phyloP scores from a whole-genome alignment of 2,113 vertebrate species.

The Gavia stellata region DNA sequence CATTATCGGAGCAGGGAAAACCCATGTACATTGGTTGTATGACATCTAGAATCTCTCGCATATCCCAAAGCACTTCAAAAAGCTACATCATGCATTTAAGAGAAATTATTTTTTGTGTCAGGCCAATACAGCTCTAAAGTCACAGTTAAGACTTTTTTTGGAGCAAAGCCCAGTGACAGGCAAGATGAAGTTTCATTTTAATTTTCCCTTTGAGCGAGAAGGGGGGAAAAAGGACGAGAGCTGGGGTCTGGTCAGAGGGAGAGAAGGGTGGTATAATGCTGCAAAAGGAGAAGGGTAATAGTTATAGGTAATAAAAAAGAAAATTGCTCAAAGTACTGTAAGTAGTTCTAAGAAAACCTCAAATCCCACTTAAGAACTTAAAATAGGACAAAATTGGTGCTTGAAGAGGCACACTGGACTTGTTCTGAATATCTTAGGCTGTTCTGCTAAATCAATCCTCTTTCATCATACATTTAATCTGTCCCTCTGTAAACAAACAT shows the following conservation, averaged over 20 bases:
- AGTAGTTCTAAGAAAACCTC: conserved; percentile 27
- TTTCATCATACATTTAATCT: background rate
- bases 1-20: background rate
- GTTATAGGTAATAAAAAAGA: background rate
- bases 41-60: background rate
- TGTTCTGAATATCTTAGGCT: background rate
- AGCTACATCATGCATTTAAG: background rate
- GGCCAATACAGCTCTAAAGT: background rate
- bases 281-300: background rate
- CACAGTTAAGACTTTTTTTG: background rate
- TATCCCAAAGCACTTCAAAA: background rate
- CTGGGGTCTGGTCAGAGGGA: background rate
- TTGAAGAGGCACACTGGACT: background rate
- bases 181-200: background rate
- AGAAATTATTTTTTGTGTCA: background rate
- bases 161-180: background rate
- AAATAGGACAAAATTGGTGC: background rate
- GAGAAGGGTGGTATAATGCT: background rate
- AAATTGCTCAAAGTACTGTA: background rate
- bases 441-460: background rate
- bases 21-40: background rate
- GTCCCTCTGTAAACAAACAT: background rate
- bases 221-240: background rate
- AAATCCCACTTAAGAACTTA: background rate
- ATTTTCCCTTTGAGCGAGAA: background rate